Evolutionary conservation across 2,797 vertebrate genomes (phyloP), one percentile per base, ranked within the genome.

Genomic region (Hyperoplus lanceolatus): DNA sequence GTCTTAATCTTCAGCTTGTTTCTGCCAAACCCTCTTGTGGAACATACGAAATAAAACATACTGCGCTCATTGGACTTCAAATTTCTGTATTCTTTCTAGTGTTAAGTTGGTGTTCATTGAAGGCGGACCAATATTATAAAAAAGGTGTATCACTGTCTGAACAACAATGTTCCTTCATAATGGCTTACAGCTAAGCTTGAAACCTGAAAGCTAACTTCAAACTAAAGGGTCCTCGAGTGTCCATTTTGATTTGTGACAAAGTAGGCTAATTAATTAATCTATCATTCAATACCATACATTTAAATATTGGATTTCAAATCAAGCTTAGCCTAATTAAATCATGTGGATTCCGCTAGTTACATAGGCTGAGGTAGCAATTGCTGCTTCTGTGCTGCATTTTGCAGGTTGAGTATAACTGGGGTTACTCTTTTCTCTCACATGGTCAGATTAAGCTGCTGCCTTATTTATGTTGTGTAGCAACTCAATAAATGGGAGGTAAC

Each of bases 21-120:
- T 84, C 90, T 92, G 87, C 89, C 88, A 87, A 89, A 69, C 59
- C 41, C 48, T 5, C 11, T 15, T 16, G 51, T 60, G 12, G 46
- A 70, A 72, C 42, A 11, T 16, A 29, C 46, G 14, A 56, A 51
- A 41, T 21, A 49, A 36, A 76, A 48, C 13, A 1, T 14, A 39
- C 39, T 10, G 8, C 53, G 3, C 29, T 79, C 10, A 11, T 63
- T 61, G 29, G 8, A 80, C 4, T 15, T n/a, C 38, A 18, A 9
- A 50, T 7, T 49, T 58, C 45, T 41, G 8, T n/a, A 13, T 73
- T 68, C 13, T 38, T 6, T 13, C 15, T 12, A 58, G 41, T 46
- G 8, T 78, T 45, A 11, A 43, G 8, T 65, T 43, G 55, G 38
- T 60, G 21, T 54, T 67, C 36, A 61, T 69, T 14, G 36, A 57